Conservation (phyloP, 2,113 vertebrate genomes). For the Cairina moschata region DNA sequence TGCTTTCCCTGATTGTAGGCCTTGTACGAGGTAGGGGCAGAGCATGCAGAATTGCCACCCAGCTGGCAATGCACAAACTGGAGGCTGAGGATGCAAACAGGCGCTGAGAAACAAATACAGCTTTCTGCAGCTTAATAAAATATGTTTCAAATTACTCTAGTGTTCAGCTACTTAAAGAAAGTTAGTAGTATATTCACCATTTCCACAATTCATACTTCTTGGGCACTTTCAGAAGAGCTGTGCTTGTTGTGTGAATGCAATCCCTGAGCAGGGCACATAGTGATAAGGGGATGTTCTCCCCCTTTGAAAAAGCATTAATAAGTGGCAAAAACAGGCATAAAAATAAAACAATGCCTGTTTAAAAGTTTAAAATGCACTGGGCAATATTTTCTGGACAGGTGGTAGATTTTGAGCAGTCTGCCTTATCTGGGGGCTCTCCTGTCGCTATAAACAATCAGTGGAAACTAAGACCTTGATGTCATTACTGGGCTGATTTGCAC, state of each 20-base stretch:
- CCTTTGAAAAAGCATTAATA: neutral
- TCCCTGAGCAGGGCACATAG: neutral
- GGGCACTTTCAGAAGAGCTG: neutral
- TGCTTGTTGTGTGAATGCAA: neutral
- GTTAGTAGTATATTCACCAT: neutral
- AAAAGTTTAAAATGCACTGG: neutral
- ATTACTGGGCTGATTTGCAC: neutral
- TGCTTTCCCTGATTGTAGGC: neutral
- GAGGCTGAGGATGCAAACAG: neutral
- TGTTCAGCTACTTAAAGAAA: neutral
- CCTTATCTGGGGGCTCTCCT: neutral
- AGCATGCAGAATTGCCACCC: neutral
- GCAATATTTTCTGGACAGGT: neutral
- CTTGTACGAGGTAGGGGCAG: neutral
- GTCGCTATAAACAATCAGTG: neutral
- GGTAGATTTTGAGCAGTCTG: neutral
- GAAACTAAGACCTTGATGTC: neutral
- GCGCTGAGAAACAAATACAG: neutral
- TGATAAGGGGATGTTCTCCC: neutral
- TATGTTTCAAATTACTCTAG: neutral
- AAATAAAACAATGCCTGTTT: neutral
- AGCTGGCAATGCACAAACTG: neutral
- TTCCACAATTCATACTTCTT: neutral
- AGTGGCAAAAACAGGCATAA: neutral
- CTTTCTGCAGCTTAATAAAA: neutral